Base-by-base conservation (phyloP, 1,140 invertebrate genomes). In the Heliconius eleuchia region DNA sequence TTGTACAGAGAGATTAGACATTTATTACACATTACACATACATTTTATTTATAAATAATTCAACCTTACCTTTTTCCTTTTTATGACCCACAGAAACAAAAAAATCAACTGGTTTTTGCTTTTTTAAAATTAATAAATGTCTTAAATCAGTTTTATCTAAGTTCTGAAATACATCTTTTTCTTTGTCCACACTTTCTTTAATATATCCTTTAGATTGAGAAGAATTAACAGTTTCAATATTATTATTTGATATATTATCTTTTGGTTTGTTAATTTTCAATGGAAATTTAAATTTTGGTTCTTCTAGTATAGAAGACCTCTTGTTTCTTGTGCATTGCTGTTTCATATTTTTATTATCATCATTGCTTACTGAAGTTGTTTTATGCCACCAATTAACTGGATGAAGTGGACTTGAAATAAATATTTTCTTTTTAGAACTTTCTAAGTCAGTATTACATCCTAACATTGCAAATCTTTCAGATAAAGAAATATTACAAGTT, bases 61-160 rank as follows among this genome's bases (percentile, higher is more conserved):
- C 7, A 57, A 55, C 8, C 3, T 19, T n/a, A 76, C 74, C 74
- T 76, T 39, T 18, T 11, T 27, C 19, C 5, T 42, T 66, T 42
- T 76, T 76, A 3, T 39, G 11, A 66, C 37, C 18, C 5, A 11
- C 39, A 9, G 60, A n/a, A n/a, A 30, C 50, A 74, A 30, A 30
- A 11, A 66, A n/a, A 76, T 81, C 76, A 27, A 27, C 27, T 42
- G 46, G 73, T 52, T 73, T 80, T 23, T 57, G 78, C 50, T 79
- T 81, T 76, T 86, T 89, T 16, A 82, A 82, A 37, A 80, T 39
- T 42, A 89, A 73, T 2, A 83, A 30, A 23, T 79, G 77, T 60
- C 88, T 81, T 37, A 89, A 81, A 80, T 89, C 88, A 78, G 77
- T 80, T 6, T 66, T 73, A 11, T 80, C 76, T 9, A 88, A 73